Conservation (phyloP, 2,113 vertebrate genomes). For the Rhombomys opimus region DNA sequence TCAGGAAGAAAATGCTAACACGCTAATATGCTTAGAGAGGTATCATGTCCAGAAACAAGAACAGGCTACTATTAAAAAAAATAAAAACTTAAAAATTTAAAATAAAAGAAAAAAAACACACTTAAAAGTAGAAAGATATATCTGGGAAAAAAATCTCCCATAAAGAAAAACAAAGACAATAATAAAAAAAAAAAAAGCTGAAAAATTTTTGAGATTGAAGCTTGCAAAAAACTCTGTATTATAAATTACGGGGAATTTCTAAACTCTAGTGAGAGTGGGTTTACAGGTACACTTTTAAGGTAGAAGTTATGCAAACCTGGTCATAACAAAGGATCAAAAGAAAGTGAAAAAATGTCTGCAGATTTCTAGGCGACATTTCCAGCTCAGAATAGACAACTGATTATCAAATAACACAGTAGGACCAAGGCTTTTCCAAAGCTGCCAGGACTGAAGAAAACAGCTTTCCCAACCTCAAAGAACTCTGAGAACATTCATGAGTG, state of each 20-base stretch:
- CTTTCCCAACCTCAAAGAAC: neutral
- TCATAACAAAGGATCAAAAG: neutral
- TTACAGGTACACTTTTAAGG: neutral
- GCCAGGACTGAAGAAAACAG: neutral
- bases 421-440: neutral
- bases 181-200: neutral
- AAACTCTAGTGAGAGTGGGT: neutral
- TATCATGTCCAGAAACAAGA: neutral
- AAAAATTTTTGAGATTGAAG: neutral
- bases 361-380: neutral
- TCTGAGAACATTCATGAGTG: neutral
- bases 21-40: neutral
- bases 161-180: conserved; percentile 1
- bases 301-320: neutral
- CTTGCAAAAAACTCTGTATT: neutral
- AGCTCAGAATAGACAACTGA: neutral
- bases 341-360: neutral
- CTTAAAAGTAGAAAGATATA: neutral
- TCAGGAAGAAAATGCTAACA: conserved; percentile 11
- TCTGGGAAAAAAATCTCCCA: neutral
- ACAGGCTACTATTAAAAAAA: neutral
- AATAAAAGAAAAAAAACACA: neutral
- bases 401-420: neutral
- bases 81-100: neutral
- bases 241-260: neutral